Percentiles rank a stretch among this genome's conserved stretches.
Conservation (phyloP, 1,140 invertebrate genomes). For the Neodiprion fabricii region DNA sequence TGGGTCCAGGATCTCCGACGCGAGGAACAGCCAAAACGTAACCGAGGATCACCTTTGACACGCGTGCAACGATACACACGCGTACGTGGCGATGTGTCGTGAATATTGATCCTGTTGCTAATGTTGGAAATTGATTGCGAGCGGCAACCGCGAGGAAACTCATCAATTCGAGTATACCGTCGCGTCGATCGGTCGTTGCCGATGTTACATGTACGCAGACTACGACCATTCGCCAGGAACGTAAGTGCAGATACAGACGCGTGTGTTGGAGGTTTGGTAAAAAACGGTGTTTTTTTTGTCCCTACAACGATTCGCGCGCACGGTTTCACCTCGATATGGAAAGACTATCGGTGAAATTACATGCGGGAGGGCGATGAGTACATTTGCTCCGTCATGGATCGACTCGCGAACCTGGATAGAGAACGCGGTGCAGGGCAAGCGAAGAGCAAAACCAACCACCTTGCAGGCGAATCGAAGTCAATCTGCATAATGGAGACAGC, state of each 20-base stretch:
- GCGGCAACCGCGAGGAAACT: slow-evolving; percentile 31
- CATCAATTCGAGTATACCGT: slow-evolving; percentile 43
- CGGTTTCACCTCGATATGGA: slow-evolving; percentile 21
- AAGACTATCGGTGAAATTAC: background rate
- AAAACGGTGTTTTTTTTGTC: background rate
- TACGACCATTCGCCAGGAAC: background rate
- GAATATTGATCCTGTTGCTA: slow-evolving; percentile 54
- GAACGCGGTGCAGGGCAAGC: too few species aligned
- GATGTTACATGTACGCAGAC: slow-evolving; percentile 25
- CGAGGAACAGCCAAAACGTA: background rate
- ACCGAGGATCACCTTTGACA: slow-evolving; percentile 45
- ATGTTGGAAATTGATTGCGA: slow-evolving; percentile 47
- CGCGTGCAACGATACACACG: slow-evolving; percentile 19
- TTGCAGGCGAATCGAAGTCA: slow-evolving; percentile 49
- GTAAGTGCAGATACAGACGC: slow-evolving; percentile 4
- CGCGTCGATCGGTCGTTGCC: slow-evolving; percentile 27
- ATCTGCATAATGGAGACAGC: slow-evolving; percentile 61
- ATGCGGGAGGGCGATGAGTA: background rate
- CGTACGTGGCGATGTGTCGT: slow-evolving; percentile 34
- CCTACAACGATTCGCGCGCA: background rate
- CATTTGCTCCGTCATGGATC: too few species aligned
- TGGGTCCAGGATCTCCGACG: background rate
- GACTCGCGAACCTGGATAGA: too few species aligned
- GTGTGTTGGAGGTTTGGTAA: background rate
- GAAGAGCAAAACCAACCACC: slow-evolving; percentile 2